Percentiles rank a stretch among this genome's conserved stretches.
Conservation (phyloP, 2,113 vertebrate species). For the Mustelus asterias region DNA sequence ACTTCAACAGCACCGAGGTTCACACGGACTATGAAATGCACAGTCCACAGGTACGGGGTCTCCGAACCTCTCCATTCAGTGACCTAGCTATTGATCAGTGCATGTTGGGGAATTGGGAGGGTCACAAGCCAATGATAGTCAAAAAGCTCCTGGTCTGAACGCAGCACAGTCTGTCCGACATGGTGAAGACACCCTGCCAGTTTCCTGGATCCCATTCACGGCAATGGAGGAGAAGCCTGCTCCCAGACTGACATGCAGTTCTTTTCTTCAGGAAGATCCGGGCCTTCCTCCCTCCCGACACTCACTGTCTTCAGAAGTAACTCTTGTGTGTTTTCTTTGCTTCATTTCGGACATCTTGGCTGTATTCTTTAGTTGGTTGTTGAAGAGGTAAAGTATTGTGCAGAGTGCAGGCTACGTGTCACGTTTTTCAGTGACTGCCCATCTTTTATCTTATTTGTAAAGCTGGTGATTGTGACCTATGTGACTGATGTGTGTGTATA, state of each 20-base stretch:
- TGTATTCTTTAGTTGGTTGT: background rate
- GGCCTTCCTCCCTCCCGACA: background rate
- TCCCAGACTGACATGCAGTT: background rate
- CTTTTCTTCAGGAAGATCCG: background rate
- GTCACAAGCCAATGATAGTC: slow-evolving; percentile 40
- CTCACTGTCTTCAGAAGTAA: background rate
- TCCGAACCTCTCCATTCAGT: background rate
- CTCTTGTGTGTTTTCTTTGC: background rate
- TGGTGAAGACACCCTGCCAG: background rate
- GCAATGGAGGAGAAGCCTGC: background rate
- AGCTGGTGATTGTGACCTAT: background rate
- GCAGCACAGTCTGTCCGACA: background rate
- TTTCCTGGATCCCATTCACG: background rate
- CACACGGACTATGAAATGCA: slow-evolving; percentile 90
- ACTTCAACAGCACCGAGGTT: slow-evolving; percentile 78
- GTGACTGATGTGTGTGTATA: background rate
- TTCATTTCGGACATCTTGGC: background rate
- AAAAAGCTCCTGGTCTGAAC: background rate
- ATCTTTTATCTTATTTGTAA: background rate
- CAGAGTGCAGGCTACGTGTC: background rate
- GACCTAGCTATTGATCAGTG: background rate
- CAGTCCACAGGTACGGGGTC: slow-evolving; percentile 68
- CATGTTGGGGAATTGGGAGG: background rate
- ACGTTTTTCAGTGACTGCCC: background rate
- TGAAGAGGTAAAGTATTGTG: no score